Evolutionary conservation across 2,888 invertebrate species (phyloP).

Genomic region (Drosophila tanythrix): DNA sequence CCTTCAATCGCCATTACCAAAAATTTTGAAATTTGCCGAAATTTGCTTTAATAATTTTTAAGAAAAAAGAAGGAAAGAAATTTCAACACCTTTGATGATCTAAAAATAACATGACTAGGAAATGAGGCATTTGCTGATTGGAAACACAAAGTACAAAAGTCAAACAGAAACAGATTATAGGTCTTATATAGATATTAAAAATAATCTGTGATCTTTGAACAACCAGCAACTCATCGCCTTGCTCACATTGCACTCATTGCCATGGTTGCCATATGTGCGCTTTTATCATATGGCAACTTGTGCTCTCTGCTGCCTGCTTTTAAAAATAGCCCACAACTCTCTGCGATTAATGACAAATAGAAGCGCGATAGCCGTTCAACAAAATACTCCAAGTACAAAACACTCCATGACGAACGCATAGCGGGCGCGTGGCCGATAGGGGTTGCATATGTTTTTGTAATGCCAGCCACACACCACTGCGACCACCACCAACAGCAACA

Average conservation of each 20-base stretch:
- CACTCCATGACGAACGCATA: neutral
- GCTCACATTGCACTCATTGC: neutral
- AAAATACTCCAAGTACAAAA: neutral
- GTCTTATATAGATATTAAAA: neutral
- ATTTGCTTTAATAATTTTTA: slow-evolving; percentile 14
- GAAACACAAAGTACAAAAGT: slow-evolving; percentile 13
- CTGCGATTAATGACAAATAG: slow-evolving; percentile 36
- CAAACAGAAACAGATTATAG: neutral
- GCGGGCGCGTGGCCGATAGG: slow-evolving; percentile 35
- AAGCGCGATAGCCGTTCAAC: slow-evolving; percentile 16
- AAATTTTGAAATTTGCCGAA: slow-evolving; percentile 30
- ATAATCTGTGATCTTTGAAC: slow-evolving; percentile 1
- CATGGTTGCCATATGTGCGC: slow-evolving; percentile 23
- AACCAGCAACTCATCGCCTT: neutral
- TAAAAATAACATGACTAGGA: slow-evolving; percentile 19
- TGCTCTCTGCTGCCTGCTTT: slow-evolving; percentile 4
- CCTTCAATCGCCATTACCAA: slow-evolving; percentile 23
- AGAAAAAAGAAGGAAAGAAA: neutral
- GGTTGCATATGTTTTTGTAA: slow-evolving; percentile 57
- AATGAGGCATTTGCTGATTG: slow-evolving; percentile 7
- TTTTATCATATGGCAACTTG: slow-evolving; percentile 15
- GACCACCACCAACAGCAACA: slow-evolving; percentile 23
- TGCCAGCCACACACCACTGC: slow-evolving; percentile 14
- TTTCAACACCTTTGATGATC: slow-evolving; percentile 8
- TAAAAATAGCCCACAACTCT: slow-evolving; percentile 41